Conservation (phyloP, 2,113 vertebrate genomes). For the Litocranius walleri region DNA sequence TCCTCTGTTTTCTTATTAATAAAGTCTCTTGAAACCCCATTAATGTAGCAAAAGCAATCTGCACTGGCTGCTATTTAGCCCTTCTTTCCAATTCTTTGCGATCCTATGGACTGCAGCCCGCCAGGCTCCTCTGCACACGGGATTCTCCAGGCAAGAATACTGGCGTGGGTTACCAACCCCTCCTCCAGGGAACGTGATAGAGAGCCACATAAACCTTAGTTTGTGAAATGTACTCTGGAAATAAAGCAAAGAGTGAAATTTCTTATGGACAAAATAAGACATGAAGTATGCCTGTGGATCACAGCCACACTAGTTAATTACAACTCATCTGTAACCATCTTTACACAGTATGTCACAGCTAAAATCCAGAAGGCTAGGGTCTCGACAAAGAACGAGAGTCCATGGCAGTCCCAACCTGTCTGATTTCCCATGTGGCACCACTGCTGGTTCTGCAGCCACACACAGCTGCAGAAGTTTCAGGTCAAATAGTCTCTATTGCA, state of each 20-base stretch:
- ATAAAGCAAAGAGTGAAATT: neutral
- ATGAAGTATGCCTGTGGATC: neutral
- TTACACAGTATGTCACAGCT: neutral
- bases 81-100: neutral
- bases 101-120: neutral
- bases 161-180: neutral
- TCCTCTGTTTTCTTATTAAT: neutral
- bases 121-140: neutral
- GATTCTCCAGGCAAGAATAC: neutral
- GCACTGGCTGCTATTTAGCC: neutral
- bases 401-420: accelerated
- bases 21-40: neutral
- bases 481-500: neutral
- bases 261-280: neutral
- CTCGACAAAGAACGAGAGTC: neutral
- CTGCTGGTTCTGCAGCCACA: neutral
- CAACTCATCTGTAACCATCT: neutral
- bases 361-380: neutral
- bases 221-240: neutral
- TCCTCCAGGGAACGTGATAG: neutral
- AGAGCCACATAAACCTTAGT: neutral
- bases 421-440: neutral
- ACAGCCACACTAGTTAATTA: neutral
- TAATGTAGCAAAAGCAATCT: neutral
- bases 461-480: neutral